Evolutionary conservation across 2,888 invertebrate genomes (phyloP), one percentile per base, ranked within the genome.

Genomic region (Taphrorychus bicolor): DNA sequence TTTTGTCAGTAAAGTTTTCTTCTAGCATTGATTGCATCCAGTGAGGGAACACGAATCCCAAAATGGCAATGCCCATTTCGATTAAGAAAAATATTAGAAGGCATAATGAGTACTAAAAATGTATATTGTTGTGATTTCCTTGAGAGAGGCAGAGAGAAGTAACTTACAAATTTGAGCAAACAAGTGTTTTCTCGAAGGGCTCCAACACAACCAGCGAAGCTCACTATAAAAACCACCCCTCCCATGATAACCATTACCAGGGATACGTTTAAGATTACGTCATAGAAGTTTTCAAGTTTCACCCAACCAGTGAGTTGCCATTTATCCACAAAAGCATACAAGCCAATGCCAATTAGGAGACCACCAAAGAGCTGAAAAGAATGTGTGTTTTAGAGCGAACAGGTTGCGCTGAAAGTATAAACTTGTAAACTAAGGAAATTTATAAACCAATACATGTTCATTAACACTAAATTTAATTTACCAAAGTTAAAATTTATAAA

Each of bases 1-100:
- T 93, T 78, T 94, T 91, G 78, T 95, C 95, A 0, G 95, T 94
- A 77, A 97, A 91, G 70, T 93, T 92, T 74, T 91, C 91, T 79
- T 95, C 94, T 51, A 97, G 81, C 51, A 94, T 84, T 0, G 92
- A 90, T 79, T 94, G 93, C 82, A 96, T 89, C 17, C 93, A 91
- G 73, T 94, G 92, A 3, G 96, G 95, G 81, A 95, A 97, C 45
- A 97, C 94, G 83, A 97, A 97, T 9, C 95, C 95, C 79, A 96
- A 89, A 21, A 96, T 93, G 0, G 95, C 96, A 56, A 95, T 89
- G 0, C 91, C 93, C 91, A 97, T 93, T 85, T 97, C 95, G 78
- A 95, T 86, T 52, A 97, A 85, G 80, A 97, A 97, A 75, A 97
- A 91, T 70, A 96, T 86, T 52, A 96, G 84, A 71, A 97, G 86